Evolutionary conservation across 2,797 vertebrate species (phyloP).

Genomic region (Macropodus opercularis): DNA sequence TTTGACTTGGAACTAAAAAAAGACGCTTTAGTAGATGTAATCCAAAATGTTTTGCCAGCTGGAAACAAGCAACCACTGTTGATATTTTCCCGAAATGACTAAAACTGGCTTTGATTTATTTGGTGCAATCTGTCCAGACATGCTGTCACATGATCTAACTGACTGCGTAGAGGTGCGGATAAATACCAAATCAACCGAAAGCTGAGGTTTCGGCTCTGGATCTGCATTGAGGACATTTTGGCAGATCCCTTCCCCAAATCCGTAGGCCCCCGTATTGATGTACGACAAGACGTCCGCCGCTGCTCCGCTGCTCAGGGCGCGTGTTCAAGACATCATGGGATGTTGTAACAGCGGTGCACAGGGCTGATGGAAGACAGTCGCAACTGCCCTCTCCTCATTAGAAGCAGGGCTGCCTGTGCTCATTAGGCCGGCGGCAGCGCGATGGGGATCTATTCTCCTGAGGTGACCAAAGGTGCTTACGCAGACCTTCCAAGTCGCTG

Average conservation of each 20-base stretch:
- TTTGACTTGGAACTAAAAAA: slow-evolving; percentile 37
- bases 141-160: slow-evolving; percentile 15
- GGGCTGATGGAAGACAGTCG: slow-evolving; percentile 69
- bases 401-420: slow-evolving; percentile 64
- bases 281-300: slow-evolving; percentile 45
- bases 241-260: slow-evolving; percentile 5
- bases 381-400: slow-evolving; percentile 70
- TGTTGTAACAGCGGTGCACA: slow-evolving; percentile 51
- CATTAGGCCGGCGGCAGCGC: slow-evolving; percentile 68
- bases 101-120: slow-evolving; percentile 26
- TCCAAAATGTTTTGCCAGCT: slow-evolving; percentile 48
- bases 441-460: slow-evolving; percentile 63
- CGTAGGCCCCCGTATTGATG: slow-evolving; percentile 24
- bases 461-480: slow-evolving; percentile 79
- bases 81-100: slow-evolving; percentile 21
- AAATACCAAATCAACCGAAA: slow-evolving; percentile 13
- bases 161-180: not conserved
- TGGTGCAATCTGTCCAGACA: slow-evolving; percentile 16
- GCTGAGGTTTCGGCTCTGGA: slow-evolving; percentile 16
- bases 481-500: slow-evolving; percentile 68
- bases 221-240: slow-evolving; percentile 28
- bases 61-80: slow-evolving; percentile 29
- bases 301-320: slow-evolving; percentile 37
- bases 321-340: slow-evolving; percentile 66
- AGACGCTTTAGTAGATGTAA: slow-evolving; percentile 26